phyloP scores from a whole-genome alignment of 2,113 vertebrate genomes.

The Gorsachius goisagi region DNA sequence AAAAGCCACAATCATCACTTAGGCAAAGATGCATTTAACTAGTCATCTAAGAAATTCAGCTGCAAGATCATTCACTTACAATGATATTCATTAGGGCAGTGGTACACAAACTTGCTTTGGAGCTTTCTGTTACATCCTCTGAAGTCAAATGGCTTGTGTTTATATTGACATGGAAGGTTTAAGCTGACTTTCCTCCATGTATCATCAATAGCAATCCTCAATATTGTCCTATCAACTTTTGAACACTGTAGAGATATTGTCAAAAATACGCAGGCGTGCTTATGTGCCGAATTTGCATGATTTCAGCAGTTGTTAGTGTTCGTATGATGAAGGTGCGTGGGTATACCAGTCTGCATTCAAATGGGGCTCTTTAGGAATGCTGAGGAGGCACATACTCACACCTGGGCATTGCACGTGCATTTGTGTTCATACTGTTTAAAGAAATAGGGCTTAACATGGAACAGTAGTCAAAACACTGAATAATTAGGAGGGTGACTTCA shows the following conservation, averaged over 20 bases:
- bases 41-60: background rate
- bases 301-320: background rate
- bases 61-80: background rate
- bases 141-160: background rate
- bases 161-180: background rate
- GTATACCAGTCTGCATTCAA: background rate
- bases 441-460: background rate
- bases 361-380: background rate
- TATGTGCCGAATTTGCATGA: background rate
- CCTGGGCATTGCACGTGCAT: background rate
- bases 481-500: background rate
- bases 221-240: background rate
- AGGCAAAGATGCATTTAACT: background rate
- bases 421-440: background rate
- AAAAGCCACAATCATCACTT: background rate
- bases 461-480: background rate
- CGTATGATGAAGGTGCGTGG: background rate
- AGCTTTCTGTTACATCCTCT: background rate
- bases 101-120: background rate
- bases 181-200: background rate
- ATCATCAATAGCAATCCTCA: background rate
- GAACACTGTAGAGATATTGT: background rate
- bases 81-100: background rate
- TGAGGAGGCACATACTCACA: background rate
- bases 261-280: background rate